A percentile compares a stretch with the other conserved stretches of the same genome.
These are phyloP conservation scores for Eurytoma adleriae DNA, from an alignment of 2,888 invertebrate species.

Conservation along the genomic window DNA sequence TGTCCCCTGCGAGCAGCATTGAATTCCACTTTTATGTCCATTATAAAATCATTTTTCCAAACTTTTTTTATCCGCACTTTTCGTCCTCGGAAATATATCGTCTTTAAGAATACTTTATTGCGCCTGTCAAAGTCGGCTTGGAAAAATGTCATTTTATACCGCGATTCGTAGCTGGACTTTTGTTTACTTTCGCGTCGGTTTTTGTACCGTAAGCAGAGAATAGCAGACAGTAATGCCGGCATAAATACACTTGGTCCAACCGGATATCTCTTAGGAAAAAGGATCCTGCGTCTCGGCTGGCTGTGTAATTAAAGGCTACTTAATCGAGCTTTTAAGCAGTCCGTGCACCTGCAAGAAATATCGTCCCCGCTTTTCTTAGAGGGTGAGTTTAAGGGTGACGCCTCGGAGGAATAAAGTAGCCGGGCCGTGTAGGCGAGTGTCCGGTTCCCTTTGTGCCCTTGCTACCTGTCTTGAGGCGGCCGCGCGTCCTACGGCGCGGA, in stretches of 20 bases:
- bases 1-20: too few species aligned
- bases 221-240: conserved; percentile 45
- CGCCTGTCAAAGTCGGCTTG: too few species aligned
- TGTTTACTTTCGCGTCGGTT: too few species aligned
- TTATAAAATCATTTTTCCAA: too few species aligned
- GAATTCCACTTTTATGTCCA: too few species aligned
- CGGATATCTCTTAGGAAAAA: conserved; percentile 57
- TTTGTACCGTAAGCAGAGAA: conserved; percentile 2
- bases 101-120: too few species aligned
- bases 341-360: conserved; percentile 9
- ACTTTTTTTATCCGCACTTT: too few species aligned
- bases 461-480: conserved; percentile 75
- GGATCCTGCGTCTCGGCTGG: conserved; percentile 11
- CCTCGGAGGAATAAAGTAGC: conserved; percentile 17
- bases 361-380: neutral
- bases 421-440: conserved; percentile 65
- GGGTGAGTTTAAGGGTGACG: conserved; percentile 22
- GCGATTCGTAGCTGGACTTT: too few species aligned
- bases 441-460: conserved; percentile 73
- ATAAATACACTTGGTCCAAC: conserved; percentile 53
- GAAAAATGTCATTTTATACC: too few species aligned
- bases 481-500: conserved; percentile 55
- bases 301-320: conserved; percentile 66
- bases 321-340: conserved; percentile 7
- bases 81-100: too few species aligned